Evolutionary conservation across 2,113 vertebrate species (phyloP).

Genomic region (Bombycilla garrulus): DNA sequence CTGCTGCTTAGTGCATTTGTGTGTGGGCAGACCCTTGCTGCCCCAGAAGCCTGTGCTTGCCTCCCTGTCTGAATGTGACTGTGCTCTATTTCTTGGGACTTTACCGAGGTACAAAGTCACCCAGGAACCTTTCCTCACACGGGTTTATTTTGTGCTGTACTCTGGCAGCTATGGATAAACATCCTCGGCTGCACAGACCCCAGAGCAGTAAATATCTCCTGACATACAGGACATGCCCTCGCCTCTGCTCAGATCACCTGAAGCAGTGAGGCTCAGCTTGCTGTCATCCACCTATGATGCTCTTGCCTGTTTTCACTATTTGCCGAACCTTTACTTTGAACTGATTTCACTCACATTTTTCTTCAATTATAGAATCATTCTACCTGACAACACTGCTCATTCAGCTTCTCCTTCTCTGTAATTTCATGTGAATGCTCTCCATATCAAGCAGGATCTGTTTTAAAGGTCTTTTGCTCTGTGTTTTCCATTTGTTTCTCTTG

Average conservation of each 20-base stretch:
- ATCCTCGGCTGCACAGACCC: not conserved
- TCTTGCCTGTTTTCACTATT: not conserved
- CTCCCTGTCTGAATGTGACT: not conserved
- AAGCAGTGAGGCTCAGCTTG: not conserved
- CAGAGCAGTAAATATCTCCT: not conserved
- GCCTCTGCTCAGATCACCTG: not conserved
- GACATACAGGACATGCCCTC: not conserved
- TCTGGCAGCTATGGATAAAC: not conserved
- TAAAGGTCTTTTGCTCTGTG: not conserved
- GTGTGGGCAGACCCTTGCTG: not conserved
- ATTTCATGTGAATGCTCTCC: not conserved
- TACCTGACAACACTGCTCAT: not conserved
- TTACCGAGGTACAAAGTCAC: rapidly evolving
- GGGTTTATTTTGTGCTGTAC: not conserved
- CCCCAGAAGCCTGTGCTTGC: not conserved
- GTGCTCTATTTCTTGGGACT: not conserved
- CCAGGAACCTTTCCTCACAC: not conserved
- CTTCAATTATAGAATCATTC: not conserved
- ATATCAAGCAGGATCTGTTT: not conserved
- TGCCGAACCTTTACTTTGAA: not conserved
- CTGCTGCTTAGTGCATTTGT: not conserved
- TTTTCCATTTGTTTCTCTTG: conserved; percentile 7
- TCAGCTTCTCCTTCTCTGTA: not conserved
- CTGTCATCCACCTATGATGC: not conserved
- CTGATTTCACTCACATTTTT: not conserved